phyloP scores from a whole-genome alignment of 2,888 invertebrate species.

The Mythimna lalbum region DNA sequence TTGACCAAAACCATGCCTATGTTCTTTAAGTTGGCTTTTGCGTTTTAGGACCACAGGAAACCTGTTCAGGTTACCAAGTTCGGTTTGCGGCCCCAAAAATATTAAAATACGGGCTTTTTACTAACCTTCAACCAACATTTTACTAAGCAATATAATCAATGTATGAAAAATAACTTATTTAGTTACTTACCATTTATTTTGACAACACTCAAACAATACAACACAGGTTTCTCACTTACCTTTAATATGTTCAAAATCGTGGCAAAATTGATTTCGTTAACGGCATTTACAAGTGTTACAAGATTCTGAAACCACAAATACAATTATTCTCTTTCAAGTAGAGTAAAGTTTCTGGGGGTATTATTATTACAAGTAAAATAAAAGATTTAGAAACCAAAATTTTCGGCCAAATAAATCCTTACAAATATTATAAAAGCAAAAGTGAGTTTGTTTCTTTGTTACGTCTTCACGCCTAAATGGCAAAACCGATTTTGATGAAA shows the following conservation, averaged over 20 bases:
- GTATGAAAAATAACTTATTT: background rate
- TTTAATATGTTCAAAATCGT: conserved; percentile 32
- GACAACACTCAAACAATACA: background rate
- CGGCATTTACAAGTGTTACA: conserved; percentile 19
- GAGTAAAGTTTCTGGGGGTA: background rate
- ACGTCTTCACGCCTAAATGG: too few species aligned
- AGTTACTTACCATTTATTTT: background rate
- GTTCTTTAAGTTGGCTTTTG: too few species aligned
- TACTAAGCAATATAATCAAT: too few species aligned
- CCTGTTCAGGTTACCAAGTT: background rate
- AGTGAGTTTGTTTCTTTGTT: too few species aligned
- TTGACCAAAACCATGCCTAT: too few species aligned
- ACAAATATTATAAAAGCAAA: too few species aligned
- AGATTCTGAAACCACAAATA: conserved; percentile 38
- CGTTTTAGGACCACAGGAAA: too few species aligned
- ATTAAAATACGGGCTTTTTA: background rate
- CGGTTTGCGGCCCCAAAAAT: background rate
- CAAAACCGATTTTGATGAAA: too few species aligned
- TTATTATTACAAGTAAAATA: too few species aligned
- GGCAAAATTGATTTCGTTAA: background rate
- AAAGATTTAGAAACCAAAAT: too few species aligned
- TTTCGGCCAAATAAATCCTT: too few species aligned
- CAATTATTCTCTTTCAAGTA: background rate
- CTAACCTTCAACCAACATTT: background rate
- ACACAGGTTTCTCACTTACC: conserved; percentile 37